Conservation (phyloP, 2,797 vertebrate species). For the Selene dorsalis region DNA sequence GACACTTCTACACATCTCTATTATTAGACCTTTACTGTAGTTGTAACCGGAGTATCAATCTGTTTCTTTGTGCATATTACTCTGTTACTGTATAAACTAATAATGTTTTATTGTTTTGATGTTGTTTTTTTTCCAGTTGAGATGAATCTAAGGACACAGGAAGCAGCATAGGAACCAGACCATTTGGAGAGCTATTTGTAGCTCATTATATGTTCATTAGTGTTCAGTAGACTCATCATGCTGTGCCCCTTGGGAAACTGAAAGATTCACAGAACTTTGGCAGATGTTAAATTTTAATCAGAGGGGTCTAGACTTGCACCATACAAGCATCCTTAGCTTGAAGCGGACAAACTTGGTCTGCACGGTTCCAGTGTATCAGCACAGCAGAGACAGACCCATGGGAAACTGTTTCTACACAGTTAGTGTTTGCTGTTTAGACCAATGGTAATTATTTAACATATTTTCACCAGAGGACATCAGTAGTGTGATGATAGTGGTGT, state of each 20-base stretch:
- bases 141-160: conserved; percentile 70
- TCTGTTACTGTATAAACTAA: conserved; percentile 21
- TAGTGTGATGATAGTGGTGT: neutral
- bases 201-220: conserved; percentile 80
- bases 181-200: conserved; percentile 76
- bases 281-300: conserved; percentile 79
- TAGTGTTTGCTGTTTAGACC: neutral
- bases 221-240: conserved; percentile 64
- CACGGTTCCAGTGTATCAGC: conserved; percentile 6
- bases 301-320: conserved; percentile 63
- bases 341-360: conserved; percentile 14
- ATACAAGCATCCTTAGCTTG: conserved; percentile 16
- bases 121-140: conserved; percentile 17
- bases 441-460: neutral
- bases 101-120: conserved; percentile 47
- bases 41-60: neutral
- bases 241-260: conserved; percentile 71
- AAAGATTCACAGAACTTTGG: conserved; percentile 80
- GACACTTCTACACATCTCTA: neutral
- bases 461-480: neutral
- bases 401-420: neutral
- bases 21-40: neutral
- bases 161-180: conserved; percentile 63
- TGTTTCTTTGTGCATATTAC: neutral
- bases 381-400: neutral